phyloP scores from a whole-genome alignment of 2,888 invertebrate genomes.

The Trachelus stipa region DNA sequence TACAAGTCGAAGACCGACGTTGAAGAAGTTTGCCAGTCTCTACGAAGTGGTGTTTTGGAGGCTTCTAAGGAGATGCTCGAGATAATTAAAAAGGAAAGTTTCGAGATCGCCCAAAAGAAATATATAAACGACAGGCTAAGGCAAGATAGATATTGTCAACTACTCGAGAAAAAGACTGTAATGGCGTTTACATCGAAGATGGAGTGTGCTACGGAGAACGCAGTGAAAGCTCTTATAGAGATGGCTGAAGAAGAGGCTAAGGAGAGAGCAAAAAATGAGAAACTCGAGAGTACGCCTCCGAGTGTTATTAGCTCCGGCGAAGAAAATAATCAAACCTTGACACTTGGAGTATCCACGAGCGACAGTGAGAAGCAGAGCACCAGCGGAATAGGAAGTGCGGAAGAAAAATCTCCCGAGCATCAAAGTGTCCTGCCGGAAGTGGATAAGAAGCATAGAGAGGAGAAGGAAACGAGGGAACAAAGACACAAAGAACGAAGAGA shows the following conservation, averaged over 20 bases:
- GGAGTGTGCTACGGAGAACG: conserved; percentile 62
- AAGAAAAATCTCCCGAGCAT: conserved; percentile 38
- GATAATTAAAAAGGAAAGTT: conserved; percentile 55
- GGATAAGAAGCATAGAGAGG: conserved; percentile 24
- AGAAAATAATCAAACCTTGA: conserved; percentile 20
- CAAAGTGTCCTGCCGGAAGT: conserved; percentile 28
- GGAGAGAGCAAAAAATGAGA: conserved; percentile 45
- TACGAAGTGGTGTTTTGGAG: conserved; percentile 55
- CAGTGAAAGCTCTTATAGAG: conserved; percentile 62
- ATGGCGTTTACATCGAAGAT: conserved; percentile 57
- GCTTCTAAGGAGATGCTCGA: conserved; percentile 59
- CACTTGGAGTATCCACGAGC: not conserved
- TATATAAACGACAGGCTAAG: conserved; percentile 44
- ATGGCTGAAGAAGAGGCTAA: conserved; percentile 64
- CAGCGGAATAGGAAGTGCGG: conserved; percentile 30
- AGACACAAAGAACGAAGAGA: conserved; percentile 27
- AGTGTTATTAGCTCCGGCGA: conserved; percentile 4
- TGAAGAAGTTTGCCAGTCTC: conserved; percentile 60
- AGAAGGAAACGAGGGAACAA: conserved; percentile 15
- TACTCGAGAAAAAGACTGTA: conserved; percentile 54
- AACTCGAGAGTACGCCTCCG: conserved; percentile 16
- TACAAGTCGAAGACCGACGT: conserved; percentile 64
- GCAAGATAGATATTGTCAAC: conserved; percentile 48
- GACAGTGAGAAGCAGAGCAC: conserved; percentile 16
- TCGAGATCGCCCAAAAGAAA: conserved; percentile 50